phyloP scores from a whole-genome alignment of 2,797 vertebrate genomes.

The Pelobates cultripes region DNA sequence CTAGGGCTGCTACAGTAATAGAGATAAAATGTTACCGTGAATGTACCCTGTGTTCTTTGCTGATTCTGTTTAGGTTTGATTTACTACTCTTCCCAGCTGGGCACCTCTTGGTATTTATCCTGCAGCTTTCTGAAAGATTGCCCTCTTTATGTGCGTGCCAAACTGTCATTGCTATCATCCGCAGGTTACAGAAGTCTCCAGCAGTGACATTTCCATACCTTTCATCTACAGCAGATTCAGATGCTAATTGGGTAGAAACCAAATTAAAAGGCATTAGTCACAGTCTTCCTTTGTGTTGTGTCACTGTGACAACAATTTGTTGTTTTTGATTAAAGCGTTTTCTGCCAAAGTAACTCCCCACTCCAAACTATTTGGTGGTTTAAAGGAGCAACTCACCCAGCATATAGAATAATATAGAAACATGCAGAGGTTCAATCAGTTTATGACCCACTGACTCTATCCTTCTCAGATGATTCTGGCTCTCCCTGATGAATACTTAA shows the following conservation, averaged over 20 bases:
- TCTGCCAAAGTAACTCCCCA: slow-evolving; percentile 15
- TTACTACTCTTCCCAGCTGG: slow-evolving; percentile 33
- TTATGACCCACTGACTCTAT: too few species aligned
- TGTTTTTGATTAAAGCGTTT: slow-evolving; percentile 32
- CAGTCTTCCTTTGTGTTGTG: slow-evolving; percentile 25
- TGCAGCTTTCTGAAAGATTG: slow-evolving; percentile 18
- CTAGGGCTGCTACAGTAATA: not conserved
- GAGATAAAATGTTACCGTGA: not conserved
- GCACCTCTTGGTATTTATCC: slow-evolving; percentile 43
- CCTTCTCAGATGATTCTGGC: too few species aligned
- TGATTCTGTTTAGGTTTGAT: slow-evolving; percentile 6
- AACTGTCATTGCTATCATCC: slow-evolving; percentile 35
- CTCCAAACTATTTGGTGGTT: slow-evolving; percentile 13
- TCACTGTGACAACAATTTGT: slow-evolving; percentile 38
- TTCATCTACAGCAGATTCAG: slow-evolving; percentile 44
- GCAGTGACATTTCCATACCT: slow-evolving; percentile 50
- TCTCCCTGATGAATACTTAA: too few species aligned
- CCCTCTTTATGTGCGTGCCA: slow-evolving; percentile 36
- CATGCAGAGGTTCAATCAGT: not conserved
- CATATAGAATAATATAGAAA: not conserved
- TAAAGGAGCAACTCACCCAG: slow-evolving; percentile 8
- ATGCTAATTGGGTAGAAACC: slow-evolving; percentile 44
- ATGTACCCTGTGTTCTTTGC: not conserved
- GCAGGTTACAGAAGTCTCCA: slow-evolving; percentile 44
- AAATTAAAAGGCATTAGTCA: slow-evolving; percentile 45